phyloP scores from a whole-genome alignment of 1,140 invertebrate species.

The Stratiolaelaps scimitus region DNA sequence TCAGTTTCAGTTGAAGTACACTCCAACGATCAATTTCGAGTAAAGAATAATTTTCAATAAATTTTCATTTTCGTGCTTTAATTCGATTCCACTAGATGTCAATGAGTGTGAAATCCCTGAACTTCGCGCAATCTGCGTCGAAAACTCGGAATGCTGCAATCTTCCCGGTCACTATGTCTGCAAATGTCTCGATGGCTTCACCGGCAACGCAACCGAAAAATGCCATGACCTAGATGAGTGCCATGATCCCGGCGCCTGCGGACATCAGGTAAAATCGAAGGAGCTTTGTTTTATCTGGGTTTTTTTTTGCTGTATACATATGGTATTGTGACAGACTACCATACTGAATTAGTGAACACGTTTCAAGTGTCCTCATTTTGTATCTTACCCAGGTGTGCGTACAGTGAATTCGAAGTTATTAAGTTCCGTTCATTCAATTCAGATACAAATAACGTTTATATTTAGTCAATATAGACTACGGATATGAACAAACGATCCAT shows the following conservation, averaged over 20 bases:
- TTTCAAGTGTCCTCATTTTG: too few species aligned
- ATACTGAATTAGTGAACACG: too few species aligned
- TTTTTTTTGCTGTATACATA: not conserved
- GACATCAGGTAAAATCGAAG: slow-evolving; percentile 6
- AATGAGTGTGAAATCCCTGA: slow-evolving; percentile 78
- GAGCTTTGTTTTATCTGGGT: too few species aligned
- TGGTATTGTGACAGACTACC: not conserved
- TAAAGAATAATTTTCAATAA: too few species aligned
- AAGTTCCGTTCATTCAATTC: too few species aligned
- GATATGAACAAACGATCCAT: too few species aligned
- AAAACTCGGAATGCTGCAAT: slow-evolving; percentile 87
- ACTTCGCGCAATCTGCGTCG: slow-evolving; percentile 64
- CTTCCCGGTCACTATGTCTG: slow-evolving; percentile 82
- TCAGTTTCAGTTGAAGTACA: too few species aligned
- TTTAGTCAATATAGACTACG: too few species aligned
- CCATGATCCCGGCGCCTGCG: slow-evolving; percentile 4
- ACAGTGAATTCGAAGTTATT: slow-evolving; percentile 27
- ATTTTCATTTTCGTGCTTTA: too few species aligned
- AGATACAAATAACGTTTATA: too few species aligned
- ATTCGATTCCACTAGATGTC: slow-evolving; percentile 55
- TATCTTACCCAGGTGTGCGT: slow-evolving; percentile 31
- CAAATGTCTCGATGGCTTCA: slow-evolving; percentile 75
- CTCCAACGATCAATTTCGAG: too few species aligned
- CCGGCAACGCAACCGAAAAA: slow-evolving; percentile 38
- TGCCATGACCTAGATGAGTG: slow-evolving; percentile 31